phyloP scores from a whole-genome alignment of 2,888 invertebrate species.

The Pollenia labialis region DNA sequence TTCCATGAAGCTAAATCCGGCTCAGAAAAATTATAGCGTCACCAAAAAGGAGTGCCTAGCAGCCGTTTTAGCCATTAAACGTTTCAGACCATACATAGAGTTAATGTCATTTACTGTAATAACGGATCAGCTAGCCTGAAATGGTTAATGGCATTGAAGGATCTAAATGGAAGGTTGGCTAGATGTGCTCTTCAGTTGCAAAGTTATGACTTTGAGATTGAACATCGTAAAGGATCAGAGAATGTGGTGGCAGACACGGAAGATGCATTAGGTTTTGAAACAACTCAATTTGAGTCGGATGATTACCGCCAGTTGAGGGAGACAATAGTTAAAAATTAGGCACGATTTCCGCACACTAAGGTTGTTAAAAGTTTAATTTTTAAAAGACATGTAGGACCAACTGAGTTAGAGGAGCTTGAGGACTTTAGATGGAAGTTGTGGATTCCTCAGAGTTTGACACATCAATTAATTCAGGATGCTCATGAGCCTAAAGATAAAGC shows the following conservation, averaged over 20 bases:
- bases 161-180: constrained; percentile 15
- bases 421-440: background rate
- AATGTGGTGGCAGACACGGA: constrained; percentile 39
- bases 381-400: background rate
- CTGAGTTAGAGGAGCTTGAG: background rate
- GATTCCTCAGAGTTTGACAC: background rate
- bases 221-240: constrained; percentile 42
- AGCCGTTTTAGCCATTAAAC: constrained; percentile 41
- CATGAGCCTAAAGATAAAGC: no score
- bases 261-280: background rate
- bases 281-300: background rate
- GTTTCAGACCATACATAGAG: constrained; percentile 55
- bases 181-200: no score
- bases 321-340: background rate
- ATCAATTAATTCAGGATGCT: background rate
- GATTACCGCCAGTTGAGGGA: background rate
- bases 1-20: no score
- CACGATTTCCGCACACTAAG: background rate
- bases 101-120: constrained; percentile 29
- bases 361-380: background rate
- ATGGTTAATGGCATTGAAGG: background rate
- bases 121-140: constrained; percentile 17
- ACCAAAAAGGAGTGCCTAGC: constrained; percentile 50
- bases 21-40: constrained; percentile 45
- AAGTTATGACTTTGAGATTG: constrained; percentile 35